phyloP scores from a whole-genome alignment of 2,888 invertebrate genomes.

The Drosophila cognata region DNA sequence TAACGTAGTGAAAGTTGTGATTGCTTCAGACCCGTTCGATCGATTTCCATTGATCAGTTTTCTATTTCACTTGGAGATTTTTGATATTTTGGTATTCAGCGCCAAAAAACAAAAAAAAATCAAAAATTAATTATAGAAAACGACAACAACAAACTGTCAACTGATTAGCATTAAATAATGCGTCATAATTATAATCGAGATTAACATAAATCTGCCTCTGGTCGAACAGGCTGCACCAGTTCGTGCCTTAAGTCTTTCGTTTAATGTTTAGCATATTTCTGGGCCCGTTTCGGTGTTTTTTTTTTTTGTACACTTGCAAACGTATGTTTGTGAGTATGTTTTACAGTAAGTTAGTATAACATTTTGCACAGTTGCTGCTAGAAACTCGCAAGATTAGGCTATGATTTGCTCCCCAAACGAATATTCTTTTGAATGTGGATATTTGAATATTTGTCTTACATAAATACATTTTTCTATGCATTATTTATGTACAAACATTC shows the following conservation, averaged over 20 bases:
- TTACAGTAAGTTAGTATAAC: background rate
- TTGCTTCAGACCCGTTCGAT: conserved; percentile 8
- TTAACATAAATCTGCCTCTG: conserved; percentile 62
- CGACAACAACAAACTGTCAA: conserved; percentile 16
- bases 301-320: background rate
- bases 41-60: conserved; percentile 57
- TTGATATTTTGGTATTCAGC: conserved; percentile 33
- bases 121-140: conserved; percentile 16
- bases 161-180: conserved; percentile 27
- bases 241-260: conserved; percentile 64
- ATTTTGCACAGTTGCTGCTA: background rate
- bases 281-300: conserved; percentile 14
- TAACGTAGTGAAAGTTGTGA: conserved; percentile 59
- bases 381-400: background rate
- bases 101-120: background rate
- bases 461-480: background rate
- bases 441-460: background rate
- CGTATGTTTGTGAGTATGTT: background rate
- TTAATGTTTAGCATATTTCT: conserved; percentile 31
- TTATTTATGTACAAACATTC: background rate
- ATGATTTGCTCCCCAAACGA: background rate
- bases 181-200: conserved; percentile 33
- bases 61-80: conserved; percentile 59
- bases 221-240: conserved; percentile 73
- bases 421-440: background rate